Conservation (phyloP, 2,797 vertebrate species). For the Apogon talboti region DNA sequence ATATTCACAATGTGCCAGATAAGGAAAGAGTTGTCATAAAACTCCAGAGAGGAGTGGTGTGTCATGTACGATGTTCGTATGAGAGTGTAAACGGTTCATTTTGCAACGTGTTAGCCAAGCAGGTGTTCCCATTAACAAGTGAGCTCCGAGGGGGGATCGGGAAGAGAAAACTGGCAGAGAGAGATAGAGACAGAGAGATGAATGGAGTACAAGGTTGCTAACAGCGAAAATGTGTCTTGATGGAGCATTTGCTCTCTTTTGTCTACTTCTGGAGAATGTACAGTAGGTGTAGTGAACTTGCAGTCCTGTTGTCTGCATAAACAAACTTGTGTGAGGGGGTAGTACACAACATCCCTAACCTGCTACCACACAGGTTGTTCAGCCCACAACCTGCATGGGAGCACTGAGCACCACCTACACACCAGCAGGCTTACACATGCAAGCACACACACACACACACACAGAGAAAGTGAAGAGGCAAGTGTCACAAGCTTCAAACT, state of each 20-base stretch:
- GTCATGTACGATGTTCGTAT: slow-evolving; percentile 50
- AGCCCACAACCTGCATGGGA: slow-evolving; percentile 76
- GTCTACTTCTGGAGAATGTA: slow-evolving; percentile 21
- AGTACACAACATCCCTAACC: slow-evolving; percentile 68
- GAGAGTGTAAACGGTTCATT: slow-evolving; percentile 68
- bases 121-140: slow-evolving; percentile 81
- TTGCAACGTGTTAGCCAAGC: slow-evolving; percentile 71
- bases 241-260: slow-evolving; percentile 39
- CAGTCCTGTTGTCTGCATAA: slow-evolving; percentile 30
- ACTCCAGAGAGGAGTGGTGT: slow-evolving; percentile 48
- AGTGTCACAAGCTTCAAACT: slow-evolving; percentile 40
- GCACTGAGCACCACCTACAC: slow-evolving; percentile 71
- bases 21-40: slow-evolving; percentile 57
- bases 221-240: slow-evolving; percentile 46
- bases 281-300: slow-evolving; percentile 14
- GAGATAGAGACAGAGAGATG: slow-evolving; percentile 49
- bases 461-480: slow-evolving; percentile 28
- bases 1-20: slow-evolving; percentile 46
- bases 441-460: slow-evolving; percentile 48
- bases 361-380: slow-evolving; percentile 75
- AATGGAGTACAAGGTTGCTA: slow-evolving; percentile 48
- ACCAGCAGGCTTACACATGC: slow-evolving; percentile 59
- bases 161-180: slow-evolving; percentile 44
- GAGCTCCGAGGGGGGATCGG: slow-evolving; percentile 60
- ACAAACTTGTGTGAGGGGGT: slow-evolving; percentile 54